Base-by-base conservation (phyloP, 2,113 vertebrate species). In the Tinamus guttatus region DNA sequence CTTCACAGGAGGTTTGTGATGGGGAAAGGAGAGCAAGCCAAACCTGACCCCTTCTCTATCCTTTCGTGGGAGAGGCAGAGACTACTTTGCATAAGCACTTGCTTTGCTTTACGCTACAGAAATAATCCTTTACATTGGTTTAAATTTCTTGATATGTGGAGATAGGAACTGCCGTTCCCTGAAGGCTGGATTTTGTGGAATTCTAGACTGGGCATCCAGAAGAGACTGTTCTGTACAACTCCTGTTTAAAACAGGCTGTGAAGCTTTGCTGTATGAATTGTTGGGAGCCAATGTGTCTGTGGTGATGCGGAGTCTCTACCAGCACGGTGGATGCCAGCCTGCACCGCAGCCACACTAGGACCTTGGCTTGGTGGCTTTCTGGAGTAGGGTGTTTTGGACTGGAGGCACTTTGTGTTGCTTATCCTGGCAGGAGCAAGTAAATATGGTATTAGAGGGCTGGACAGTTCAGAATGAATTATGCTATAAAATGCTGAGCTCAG, bases 251-350 rank as follows among this genome's bases (percentile, higher is more conserved):
- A 34, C 1, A 59, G 54, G 49, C 30, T 34, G 9, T 5, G 32
- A 30, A 49, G 30, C 49, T 54, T 30, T 7, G 18, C 36, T 41
- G 40, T 18, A 6, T 64, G 58, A 65, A 58, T 32, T 51, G 34
- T 19, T 0, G 5, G 25, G 49, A 49, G 62, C 34, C 0, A 0
- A 5, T 0, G 2, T 38, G 38, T 59, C 41, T 22, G 56, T 0
- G 3, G 47, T 58, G 84, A 76, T 0, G 1, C 21, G 19, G 24
- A 15, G 32, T 16, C 67, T 52, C 47, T 43, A 27, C 6, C 36
- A 32, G n/a, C 27, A 11, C 47, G 0, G 7, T 41, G 36, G 41
- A 9, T 3, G 15, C 0, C 18, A 64, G 17, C 41, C 45, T 18
- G 36, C 9, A 1, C 32, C 60, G 60, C 8, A 47, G 22, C 52